Conservation (phyloP, 2,888 invertebrate genomes). For the Aricia artaxerxes region DNA sequence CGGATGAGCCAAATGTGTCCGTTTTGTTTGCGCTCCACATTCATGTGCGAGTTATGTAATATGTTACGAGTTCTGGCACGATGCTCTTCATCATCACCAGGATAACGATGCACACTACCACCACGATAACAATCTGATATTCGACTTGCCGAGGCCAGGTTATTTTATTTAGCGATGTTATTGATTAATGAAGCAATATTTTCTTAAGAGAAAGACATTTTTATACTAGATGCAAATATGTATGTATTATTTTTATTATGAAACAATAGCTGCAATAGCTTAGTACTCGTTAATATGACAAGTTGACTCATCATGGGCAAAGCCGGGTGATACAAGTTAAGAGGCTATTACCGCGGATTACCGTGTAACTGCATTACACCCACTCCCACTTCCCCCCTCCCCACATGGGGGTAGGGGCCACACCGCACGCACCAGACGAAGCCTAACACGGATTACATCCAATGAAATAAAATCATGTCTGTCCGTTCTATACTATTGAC, state of each 20-base stretch:
- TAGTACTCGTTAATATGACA: not conserved
- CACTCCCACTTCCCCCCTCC: not conserved
- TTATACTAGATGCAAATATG: too few relatives aligned
- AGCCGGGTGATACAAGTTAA: conserved; percentile 35
- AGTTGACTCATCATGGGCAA: conserved; percentile 29
- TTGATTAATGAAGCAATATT: too few relatives aligned
- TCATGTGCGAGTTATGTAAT: conserved; percentile 9
- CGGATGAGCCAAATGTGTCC: conserved; percentile 22
- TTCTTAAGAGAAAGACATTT: too few relatives aligned
- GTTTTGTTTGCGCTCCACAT: not conserved
- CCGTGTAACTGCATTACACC: conserved; percentile 32
- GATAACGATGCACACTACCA: not conserved
- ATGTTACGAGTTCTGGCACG: conserved; percentile 27
- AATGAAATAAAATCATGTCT: conserved; percentile 18
- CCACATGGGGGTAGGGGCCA: not conserved
- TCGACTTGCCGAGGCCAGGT: too few relatives aligned
- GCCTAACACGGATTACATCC: conserved; percentile 13
- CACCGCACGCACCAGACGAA: conserved; percentile 13
- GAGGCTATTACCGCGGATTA: conserved; percentile 38
- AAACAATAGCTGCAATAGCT: not conserved
- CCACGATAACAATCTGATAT: too few relatives aligned
- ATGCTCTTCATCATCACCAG: conserved; percentile 28
- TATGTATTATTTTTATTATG: too few relatives aligned
- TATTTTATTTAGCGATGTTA: too few relatives aligned
- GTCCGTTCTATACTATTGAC: not conserved